phyloP scores from a whole-genome alignment of 2,797 vertebrate species.

The Peromyscus nudipes region DNA sequence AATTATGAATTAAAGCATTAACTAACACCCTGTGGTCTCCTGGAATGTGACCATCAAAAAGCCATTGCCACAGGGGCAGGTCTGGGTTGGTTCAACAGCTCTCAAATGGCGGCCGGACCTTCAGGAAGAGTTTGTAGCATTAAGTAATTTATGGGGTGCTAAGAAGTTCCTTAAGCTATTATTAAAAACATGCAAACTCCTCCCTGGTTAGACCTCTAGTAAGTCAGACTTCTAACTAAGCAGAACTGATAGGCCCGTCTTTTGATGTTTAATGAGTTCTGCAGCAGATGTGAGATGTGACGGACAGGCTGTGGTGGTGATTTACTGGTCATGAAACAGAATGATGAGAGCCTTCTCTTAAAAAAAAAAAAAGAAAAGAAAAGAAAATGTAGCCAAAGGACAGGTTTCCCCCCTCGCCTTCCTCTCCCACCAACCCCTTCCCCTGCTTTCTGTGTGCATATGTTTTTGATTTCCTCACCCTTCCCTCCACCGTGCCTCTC shows the following conservation, averaged over 20 bases:
- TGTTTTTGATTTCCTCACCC: conserved; percentile 93
- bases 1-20: conserved; percentile 65
- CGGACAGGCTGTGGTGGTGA: conserved; percentile 87
- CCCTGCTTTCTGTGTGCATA: conserved; percentile 88
- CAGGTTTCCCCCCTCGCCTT: conserved; percentile 56
- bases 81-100: conserved; percentile 66
- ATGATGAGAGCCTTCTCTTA: conserved; percentile 86
- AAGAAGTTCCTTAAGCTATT: conserved; percentile 92
- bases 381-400: conserved; percentile 89
- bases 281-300: conserved; percentile 91
- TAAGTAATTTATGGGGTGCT: conserved; percentile 92
- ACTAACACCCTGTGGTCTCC: conserved; percentile 13
- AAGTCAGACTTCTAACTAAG: conserved; percentile 91
- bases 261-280: conserved; percentile 93
- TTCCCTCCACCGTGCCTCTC: conserved; percentile 83
- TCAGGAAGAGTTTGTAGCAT: conserved; percentile 90
- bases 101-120: conserved; percentile 82
- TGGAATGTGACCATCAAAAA: conserved; percentile 69
- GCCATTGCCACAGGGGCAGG: conserved; percentile 69
- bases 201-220: conserved; percentile 88
- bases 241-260: conserved; percentile 90
- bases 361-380: conserved; percentile 79
- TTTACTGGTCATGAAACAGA: conserved; percentile 89
- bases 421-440: conserved; percentile 71
- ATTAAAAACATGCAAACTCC: conserved; percentile 91